Percentiles rank a stretch among this genome's conserved stretches.
Evolutionary conservation across 2,797 vertebrate genomes (phyloP).

Genomic region (Molossus molossus): DNA sequence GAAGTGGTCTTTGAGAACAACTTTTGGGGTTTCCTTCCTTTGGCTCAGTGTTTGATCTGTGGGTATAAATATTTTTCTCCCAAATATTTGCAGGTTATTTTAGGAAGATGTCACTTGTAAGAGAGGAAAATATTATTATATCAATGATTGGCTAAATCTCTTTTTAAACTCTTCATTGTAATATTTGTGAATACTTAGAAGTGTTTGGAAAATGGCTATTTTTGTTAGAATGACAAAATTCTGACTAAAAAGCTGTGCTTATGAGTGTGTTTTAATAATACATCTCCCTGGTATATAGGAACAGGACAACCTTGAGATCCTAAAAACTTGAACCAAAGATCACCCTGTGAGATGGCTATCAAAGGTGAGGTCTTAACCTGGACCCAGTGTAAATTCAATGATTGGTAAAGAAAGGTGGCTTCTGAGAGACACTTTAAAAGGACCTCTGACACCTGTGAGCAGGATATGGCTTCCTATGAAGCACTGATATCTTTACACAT

Average conservation of each 20-base stretch:
- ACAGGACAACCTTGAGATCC: not conserved
- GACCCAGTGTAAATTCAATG: not conserved
- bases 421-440: not conserved
- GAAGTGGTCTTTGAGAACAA: not conserved
- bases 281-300: not conserved
- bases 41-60: constrained; percentile 5
- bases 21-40: not conserved
- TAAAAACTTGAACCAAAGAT: not conserved
- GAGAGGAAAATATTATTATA: not conserved
- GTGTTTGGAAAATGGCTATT: not conserved
- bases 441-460: not conserved
- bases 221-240: not conserved
- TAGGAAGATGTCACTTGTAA: constrained; percentile 1
- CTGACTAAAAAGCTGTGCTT: not conserved
- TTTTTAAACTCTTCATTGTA: constrained; percentile 14
- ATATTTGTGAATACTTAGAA: constrained; percentile 1
- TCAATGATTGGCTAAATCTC: constrained; percentile 10
- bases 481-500: not conserved
- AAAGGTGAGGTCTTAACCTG: not conserved
- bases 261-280: not conserved
- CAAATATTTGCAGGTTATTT: constrained; percentile 50
- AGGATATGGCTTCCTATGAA: not conserved
- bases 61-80: not conserved
- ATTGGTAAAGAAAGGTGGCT: not conserved
- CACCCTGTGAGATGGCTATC: not conserved